Evolutionary conservation across 2,888 invertebrate species (phyloP), one percentile per base, ranked within the genome.

Genomic region (Agonopterix alstromeriana): DNA sequence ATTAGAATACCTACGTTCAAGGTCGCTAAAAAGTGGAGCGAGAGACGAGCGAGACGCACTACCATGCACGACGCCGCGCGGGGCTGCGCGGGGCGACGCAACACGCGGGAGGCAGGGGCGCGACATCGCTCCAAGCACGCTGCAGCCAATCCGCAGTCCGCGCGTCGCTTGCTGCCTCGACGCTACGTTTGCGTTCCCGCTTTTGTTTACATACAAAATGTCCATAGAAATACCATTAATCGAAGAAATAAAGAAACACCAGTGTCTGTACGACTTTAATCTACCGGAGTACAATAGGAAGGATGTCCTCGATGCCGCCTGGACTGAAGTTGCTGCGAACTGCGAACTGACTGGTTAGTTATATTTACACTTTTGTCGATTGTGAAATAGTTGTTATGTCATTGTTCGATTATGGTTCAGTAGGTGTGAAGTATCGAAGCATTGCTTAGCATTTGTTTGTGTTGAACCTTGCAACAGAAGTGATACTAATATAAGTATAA

Each of bases 221-320:
- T 55, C 69, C 8, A 54, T 60, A 41, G 70, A 70, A 64, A 60
- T 71, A 48, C 60, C 58, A 46, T 52, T 71, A 9, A 66, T 71
- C 10, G 53, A 60, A 44, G 66, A 70, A 50, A 68, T 71, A 36
- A 60, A 71, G 46, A 61, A 67, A 49, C 55, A 60, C 44, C 67
- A 63, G 45, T 65, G 63, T 42, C 54, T 71, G 8, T 71, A 71
- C 48, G 70, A 71, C 47, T 63, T 53, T 43, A 57, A 55, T 45
- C 35, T 70, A 38, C 68, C 67, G 2, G 69, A 68, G 40, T 71
- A 71, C 45, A 70, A 66, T 48, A 59, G 68, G 10, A 71, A 71
- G 48, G 71, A 71, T 45, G 50, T 66, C 42, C 55, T 60, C 0
- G 71, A 71, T 8, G 67, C 66, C 14, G 67, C 66, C 14, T 71